Evolutionary conservation across 64 coral and sea anemone species (phyloP).

Genomic region (Platygyra sinensis): DNA sequence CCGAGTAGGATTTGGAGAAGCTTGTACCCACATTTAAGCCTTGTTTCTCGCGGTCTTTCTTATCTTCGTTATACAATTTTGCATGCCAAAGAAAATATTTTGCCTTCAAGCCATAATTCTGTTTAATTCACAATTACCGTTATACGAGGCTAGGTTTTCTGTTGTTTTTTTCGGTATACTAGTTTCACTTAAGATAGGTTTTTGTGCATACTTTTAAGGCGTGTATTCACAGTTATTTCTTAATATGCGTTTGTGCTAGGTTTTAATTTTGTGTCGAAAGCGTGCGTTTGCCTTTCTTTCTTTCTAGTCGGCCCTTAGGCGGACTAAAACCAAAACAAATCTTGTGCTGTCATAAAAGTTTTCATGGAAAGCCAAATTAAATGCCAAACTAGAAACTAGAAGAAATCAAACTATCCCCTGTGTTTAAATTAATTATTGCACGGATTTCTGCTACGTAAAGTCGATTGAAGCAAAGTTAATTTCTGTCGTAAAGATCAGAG

Average conservation of each 20-base stretch:
- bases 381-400: not conserved
- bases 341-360: not conserved
- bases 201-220: not conserved
- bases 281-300: not conserved
- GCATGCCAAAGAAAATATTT: not conserved
- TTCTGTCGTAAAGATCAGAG: not conserved
- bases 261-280: not conserved
- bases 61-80: not conserved
- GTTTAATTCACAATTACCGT: conserved; percentile 6
- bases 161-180: not conserved
- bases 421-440: conserved; percentile 3
- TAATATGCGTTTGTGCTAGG: not conserved
- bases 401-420: not conserved
- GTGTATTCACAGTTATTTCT: not conserved
- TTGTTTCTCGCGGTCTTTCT: not conserved
- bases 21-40: conserved; percentile 8
- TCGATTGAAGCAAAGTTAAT: not conserved
- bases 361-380: not conserved
- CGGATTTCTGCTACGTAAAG: not conserved
- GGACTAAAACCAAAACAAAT: conserved; percentile 4
- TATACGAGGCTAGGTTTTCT: not conserved
- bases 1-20: not conserved
- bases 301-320: not conserved
- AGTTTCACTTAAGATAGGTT: not conserved
- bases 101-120: not conserved